phyloP scores from a whole-genome alignment of 1,140 invertebrate species.

The Drosophila seguyi region DNA sequence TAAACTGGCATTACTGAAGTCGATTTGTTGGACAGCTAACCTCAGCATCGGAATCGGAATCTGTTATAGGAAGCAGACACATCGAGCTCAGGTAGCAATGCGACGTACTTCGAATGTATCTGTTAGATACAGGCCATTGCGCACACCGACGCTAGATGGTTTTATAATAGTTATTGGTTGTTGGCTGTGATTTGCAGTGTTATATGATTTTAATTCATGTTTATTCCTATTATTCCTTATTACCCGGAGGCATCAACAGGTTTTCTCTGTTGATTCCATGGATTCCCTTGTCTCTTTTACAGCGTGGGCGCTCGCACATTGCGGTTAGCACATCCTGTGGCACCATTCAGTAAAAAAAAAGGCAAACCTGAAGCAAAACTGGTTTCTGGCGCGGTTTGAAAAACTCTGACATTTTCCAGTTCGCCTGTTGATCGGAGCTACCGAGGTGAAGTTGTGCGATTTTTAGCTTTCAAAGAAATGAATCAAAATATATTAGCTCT shows the following conservation, averaged over 20 bases:
- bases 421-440: slow-evolving; percentile 18
- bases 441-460: slow-evolving; percentile 11
- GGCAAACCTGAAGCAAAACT: slow-evolving; percentile 39
- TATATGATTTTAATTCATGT: slow-evolving; percentile 38
- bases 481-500: no score
- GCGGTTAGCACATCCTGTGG: slow-evolving; percentile 55
- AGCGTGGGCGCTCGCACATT: slow-evolving; percentile 52
- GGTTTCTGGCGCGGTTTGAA: slow-evolving; percentile 74
- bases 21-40: slow-evolving; percentile 35
- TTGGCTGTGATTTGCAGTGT: slow-evolving; percentile 21
- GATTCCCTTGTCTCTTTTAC: slow-evolving; percentile 12
- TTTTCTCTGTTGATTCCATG: slow-evolving; percentile 31
- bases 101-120: slow-evolving; percentile 70
- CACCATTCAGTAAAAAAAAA: slow-evolving; percentile 29
- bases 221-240: slow-evolving; percentile 25
- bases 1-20: slow-evolving; percentile 17
- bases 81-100: slow-evolving; percentile 63
- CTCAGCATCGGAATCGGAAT: slow-evolving; percentile 34
- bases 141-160: slow-evolving; percentile 42
- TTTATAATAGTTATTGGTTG: slow-evolving; percentile 35
- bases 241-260: slow-evolving; percentile 47
- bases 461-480: background rate
- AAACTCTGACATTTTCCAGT: slow-evolving; percentile 49
- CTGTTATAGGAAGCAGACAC: slow-evolving; percentile 4
- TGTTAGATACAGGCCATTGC: slow-evolving; percentile 69